phyloP scores from a whole-genome alignment of 1,140 invertebrate species.

The Solen grandis region DNA sequence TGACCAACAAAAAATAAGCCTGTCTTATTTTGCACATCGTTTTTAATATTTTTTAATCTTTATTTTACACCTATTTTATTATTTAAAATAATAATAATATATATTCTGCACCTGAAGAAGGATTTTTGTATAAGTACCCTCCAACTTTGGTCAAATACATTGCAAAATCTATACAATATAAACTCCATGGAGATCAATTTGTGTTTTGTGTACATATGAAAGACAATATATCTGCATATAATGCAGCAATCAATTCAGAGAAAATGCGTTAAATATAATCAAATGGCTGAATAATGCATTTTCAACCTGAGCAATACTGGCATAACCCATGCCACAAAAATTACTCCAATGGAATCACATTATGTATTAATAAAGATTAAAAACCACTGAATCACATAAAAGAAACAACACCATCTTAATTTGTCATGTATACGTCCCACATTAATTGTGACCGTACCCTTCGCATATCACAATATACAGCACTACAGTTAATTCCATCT shows the following conservation, averaged over 20 bases:
- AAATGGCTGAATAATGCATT: conserved; percentile 2
- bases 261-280: too few species aligned
- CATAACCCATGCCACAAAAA: conserved; percentile 23
- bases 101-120: conserved; percentile 41
- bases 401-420: too few species aligned
- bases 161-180: conserved; percentile 38
- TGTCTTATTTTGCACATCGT: too few species aligned
- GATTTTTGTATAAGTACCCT: conserved; percentile 19
- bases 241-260: background rate
- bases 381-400: conserved; percentile 15
- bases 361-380: conserved; percentile 52
- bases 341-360: conserved; percentile 54
- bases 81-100: conserved; percentile 58
- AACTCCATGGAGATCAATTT: conserved; percentile 42
- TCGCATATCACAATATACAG: background rate
- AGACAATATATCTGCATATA: background rate
- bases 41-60: conserved; percentile 56
- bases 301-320: conserved; percentile 47
- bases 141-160: conserved; percentile 55
- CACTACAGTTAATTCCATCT: background rate
- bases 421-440: too few species aligned
- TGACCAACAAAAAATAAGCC: background rate
- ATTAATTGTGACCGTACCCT: too few species aligned
- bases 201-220: background rate
- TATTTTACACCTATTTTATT: conserved; percentile 55